phyloP scores from a whole-genome alignment of 1,140 invertebrate genomes.

The Hyphantria cunea region DNA sequence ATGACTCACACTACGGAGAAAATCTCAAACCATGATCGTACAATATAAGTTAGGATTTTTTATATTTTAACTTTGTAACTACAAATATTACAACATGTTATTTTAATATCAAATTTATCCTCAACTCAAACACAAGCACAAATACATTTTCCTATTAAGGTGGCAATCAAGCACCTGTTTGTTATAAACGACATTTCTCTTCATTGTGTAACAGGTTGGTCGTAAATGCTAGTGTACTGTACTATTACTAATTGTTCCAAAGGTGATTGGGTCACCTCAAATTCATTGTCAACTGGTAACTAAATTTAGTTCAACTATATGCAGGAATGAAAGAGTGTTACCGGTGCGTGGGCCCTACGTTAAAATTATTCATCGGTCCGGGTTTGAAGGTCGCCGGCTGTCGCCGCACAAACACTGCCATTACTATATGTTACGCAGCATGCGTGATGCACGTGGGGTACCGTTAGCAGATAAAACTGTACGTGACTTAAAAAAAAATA shows the following conservation, averaged over 20 bases:
- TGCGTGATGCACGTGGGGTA: constrained; percentile 64
- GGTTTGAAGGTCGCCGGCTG: constrained; percentile 49
- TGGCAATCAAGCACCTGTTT: no score
- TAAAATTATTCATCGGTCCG: constrained; percentile 49
- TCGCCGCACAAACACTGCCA: constrained; percentile 44
- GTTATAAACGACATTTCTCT: no score
- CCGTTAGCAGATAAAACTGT: constrained; percentile 36
- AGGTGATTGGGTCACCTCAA: constrained; percentile 19
- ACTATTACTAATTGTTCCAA: constrained; percentile 10
- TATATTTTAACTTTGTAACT: no score
- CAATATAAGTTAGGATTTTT: no score
- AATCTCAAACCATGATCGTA: no score
- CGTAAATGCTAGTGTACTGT: not conserved
- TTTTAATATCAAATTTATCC: no score
- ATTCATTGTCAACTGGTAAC: constrained; percentile 21
- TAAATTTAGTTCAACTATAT: constrained; percentile 25
- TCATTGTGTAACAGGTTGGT: no score
- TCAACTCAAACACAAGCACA: no score
- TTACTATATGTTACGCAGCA: constrained; percentile 58
- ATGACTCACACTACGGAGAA: no score
- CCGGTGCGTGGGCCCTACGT: constrained; percentile 38
- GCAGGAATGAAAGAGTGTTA: constrained; percentile 21
- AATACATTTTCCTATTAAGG: no score
- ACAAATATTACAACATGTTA: no score
- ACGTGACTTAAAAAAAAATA: not conserved